Evolutionary conservation across 2,113 vertebrate species (phyloP), one percentile per base, ranked within the genome.

Genomic region (Sylvia atricapilla): DNA sequence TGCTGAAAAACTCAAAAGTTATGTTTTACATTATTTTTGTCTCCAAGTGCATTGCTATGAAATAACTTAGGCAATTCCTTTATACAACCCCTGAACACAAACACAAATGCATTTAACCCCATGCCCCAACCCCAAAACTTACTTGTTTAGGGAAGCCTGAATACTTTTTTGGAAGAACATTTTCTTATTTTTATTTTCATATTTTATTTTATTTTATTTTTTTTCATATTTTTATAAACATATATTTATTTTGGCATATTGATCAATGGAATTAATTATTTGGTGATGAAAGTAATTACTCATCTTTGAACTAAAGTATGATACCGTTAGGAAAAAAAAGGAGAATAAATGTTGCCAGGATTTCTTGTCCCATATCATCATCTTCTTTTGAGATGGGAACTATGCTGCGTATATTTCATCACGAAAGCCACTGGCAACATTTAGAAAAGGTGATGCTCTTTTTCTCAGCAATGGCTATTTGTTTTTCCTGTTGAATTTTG

Each of bases 41-140:
- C 13, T 78, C 16, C 37, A 60, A 55, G 23, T 41, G 22, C 33
- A 79, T 28, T 20, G 11, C 20, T 62, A 31, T 47, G 33, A 30
- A 50, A 11, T 83, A 59, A 63, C 13, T 47, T 35, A 19, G 69
- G 19, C 5, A 82, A 41, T 41, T 55, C 17, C 31, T 66, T 79
- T 67, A 25, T n/a, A 60, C 25, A 66, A 25, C 4, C 2, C 7
- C 35, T 22, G 25, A 83, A 60, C 17, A 56, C 6, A 66, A 49
- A 43, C 7, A 50, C 0, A 1, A 14, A 33, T 13, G 16, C 7
- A 23, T 15, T 63, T 39, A 89, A 10, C 2, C 5, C 15, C 11
- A 53, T 55, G 27, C 4, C 27, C 8, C 33, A 56, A 22, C 4
- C 11, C 7, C 41, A 37, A 59, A 55, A 66, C 10, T 15, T 64